Evolutionary conservation across 2,888 invertebrate species (phyloP).

Genomic region (Periphyllus acericola): DNA sequence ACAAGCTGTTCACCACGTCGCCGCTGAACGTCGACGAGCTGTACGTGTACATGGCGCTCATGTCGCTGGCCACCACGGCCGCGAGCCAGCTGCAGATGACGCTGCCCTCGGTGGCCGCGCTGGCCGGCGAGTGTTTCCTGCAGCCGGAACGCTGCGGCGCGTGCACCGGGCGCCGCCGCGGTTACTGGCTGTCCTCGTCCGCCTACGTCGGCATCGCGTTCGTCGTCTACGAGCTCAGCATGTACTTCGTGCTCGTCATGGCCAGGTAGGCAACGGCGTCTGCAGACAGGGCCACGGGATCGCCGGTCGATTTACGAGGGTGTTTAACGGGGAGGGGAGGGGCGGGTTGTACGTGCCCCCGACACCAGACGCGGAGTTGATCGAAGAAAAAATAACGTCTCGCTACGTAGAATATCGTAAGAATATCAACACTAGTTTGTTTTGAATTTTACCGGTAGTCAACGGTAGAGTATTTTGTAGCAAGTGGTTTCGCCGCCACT

Average conservation of each 20-base stretch:
- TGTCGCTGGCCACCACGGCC: not conserved
- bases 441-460: too few species aligned
- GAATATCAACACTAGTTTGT: too few species aligned
- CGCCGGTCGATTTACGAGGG: too few species aligned
- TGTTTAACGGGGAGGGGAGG: too few species aligned
- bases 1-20: not conserved
- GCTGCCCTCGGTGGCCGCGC: not conserved
- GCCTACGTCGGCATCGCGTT: not conserved
- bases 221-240: not conserved
- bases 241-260: not conserved
- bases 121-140: slow-evolving; percentile 22
- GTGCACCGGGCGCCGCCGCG: not conserved
- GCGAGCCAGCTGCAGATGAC: slow-evolving; percentile 11
- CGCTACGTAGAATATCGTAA: too few species aligned
- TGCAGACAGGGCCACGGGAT: too few species aligned
- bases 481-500: too few species aligned
- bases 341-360: too few species aligned
- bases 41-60: slow-evolving; percentile 29
- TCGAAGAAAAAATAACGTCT: too few species aligned
- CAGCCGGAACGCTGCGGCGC: not conserved
- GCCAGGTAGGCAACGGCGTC: not conserved
- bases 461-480: too few species aligned
- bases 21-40: slow-evolving; percentile 4
- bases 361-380: too few species aligned
- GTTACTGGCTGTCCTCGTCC: not conserved